Percentiles rank a stretch among this genome's conserved stretches.
Evolutionary conservation across 2,113 vertebrate genomes (phyloP).

Genomic region (Atherinomorus stipes): DNA sequence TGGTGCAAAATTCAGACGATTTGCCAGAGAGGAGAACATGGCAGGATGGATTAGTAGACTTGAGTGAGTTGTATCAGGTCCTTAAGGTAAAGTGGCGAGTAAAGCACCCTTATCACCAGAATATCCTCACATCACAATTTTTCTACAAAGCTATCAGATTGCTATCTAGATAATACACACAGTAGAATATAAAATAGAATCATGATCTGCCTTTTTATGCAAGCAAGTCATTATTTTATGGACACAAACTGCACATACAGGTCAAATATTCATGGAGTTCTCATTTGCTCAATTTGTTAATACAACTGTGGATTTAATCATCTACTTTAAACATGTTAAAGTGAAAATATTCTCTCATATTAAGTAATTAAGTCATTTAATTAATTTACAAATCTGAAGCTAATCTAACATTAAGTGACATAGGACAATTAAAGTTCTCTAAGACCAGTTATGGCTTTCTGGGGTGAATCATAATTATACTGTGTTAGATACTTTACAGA

Average conservation of each 20-base stretch:
- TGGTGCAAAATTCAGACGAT: conserved; percentile 62
- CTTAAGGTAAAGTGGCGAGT: conserved; percentile 78
- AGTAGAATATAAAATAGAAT: conserved; percentile 80
- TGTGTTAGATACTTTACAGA: conserved; percentile 51
- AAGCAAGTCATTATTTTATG: conserved; percentile 66
- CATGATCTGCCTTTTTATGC: conserved; percentile 57
- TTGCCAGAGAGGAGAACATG: conserved; percentile 55
- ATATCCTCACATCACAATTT: conserved; percentile 63
- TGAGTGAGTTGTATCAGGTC: conserved; percentile 64
- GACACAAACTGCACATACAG: conserved; percentile 75
- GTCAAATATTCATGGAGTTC: conserved; percentile 71
- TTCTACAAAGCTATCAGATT: conserved; percentile 74
- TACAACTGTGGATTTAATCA: conserved; percentile 79
- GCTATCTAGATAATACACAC: conserved; percentile 73
- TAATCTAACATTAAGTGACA: conserved; percentile 60
- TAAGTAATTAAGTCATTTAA: conserved; percentile 52
- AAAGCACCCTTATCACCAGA: conserved; percentile 77
- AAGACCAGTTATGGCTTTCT: conserved; percentile 79
- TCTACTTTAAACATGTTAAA: conserved; percentile 72
- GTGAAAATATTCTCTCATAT: conserved; percentile 78
- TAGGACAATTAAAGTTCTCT: conserved; percentile 61
- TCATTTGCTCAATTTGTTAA: conserved; percentile 67
- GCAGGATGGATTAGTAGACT: conserved; percentile 54
- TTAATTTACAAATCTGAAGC: conserved; percentile 53
- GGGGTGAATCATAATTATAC: conserved; percentile 51